phyloP scores from a whole-genome alignment of 2,888 invertebrate genomes.

The Camptogramma bilineatum region DNA sequence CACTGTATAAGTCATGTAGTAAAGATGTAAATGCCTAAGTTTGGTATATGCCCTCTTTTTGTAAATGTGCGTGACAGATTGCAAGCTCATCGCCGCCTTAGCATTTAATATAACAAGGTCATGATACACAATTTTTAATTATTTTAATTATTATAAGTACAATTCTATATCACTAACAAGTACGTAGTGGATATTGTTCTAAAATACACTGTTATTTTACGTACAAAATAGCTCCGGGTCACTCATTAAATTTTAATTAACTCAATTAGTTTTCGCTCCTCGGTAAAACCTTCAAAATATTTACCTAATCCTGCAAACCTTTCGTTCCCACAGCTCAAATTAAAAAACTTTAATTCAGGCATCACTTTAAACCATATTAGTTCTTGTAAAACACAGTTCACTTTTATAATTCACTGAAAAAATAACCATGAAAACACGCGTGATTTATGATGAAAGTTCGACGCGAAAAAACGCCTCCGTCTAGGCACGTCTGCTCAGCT shows the following conservation, averaged over 20 bases:
- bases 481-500: conserved; percentile 60
- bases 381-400: conserved; percentile 43
- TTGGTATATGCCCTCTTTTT: no score
- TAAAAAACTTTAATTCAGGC: conserved; percentile 48
- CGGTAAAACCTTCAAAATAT: conserved; percentile 45
- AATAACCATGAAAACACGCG: conserved; percentile 41
- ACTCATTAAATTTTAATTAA: conserved; percentile 32
- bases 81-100: no score
- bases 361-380: conserved; percentile 50
- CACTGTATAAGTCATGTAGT: no score
- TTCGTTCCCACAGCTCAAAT: conserved; percentile 47
- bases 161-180: neutral
- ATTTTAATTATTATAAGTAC: neutral
- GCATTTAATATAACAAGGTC: no score
- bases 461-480: conserved; percentile 60
- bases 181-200: neutral
- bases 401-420: conserved; percentile 36
- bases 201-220: conserved; percentile 5
- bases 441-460: conserved; percentile 65
- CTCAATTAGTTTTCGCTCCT: conserved; percentile 23
- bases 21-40: no score
- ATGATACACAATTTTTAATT: no score
- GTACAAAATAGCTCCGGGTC: conserved; percentile 6
- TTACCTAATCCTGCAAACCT: conserved; percentile 66
- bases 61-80: no score